A percentile compares a stretch with the other conserved stretches of the same genome.
phyloP scores from a whole-genome alignment of 37 sponge, comb jelly and placozoan genomes.

The Amphimedon queenslandica region DNA sequence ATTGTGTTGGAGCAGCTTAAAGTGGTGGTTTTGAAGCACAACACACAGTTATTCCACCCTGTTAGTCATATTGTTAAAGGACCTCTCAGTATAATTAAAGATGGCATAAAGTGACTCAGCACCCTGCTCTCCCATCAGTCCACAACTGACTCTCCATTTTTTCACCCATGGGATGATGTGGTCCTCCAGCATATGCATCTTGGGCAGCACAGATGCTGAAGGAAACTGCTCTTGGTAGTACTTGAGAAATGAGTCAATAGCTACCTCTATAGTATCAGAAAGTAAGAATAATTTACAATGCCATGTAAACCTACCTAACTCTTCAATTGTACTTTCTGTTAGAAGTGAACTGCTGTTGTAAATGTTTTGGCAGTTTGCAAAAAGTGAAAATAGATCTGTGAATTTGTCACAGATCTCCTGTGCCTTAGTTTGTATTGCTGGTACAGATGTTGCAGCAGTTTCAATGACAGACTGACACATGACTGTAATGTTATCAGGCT shows the following conservation, averaged over 20 bases:
- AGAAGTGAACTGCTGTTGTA: not conserved
- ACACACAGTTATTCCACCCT: not conserved
- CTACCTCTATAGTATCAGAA: not conserved
- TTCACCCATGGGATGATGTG: slow-evolving; percentile 20
- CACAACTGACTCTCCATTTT: slow-evolving; percentile 15
- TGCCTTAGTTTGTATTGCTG: not conserved
- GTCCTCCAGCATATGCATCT: slow-evolving; percentile 14
- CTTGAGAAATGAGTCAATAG: not conserved
- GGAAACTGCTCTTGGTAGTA: not conserved
- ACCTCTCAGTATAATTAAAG: not conserved
- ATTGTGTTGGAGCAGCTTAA: no score
- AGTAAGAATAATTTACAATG: not conserved
- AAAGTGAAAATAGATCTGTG: not conserved
- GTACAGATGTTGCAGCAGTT: not conserved
- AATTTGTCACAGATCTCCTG: not conserved
- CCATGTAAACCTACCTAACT: not conserved
- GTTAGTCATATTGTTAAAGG: not conserved
- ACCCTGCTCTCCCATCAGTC: slow-evolving; percentile 24
- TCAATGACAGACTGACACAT: slow-evolving; percentile 2
- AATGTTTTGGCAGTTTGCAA: not conserved
- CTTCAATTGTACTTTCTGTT: not conserved
- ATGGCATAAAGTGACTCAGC: slow-evolving; percentile 17
- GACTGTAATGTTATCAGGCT: not conserved
- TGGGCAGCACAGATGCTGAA: not conserved
- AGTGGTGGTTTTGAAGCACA: slow-evolving; percentile 4